Conservation (phyloP, 1,140 invertebrate genomes). For the Ceratina japonica region DNA sequence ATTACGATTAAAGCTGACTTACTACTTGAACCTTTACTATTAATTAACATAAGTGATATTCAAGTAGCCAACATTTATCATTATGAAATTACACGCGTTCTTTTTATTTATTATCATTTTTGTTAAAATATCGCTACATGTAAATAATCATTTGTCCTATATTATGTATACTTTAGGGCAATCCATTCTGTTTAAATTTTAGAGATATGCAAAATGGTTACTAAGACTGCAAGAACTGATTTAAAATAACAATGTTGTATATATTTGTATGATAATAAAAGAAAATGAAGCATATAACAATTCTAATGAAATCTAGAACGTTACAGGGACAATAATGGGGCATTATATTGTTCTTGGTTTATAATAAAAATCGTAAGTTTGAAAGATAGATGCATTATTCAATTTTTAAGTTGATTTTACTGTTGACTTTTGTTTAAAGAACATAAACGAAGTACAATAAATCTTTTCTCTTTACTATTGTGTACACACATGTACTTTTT, state of each 20-base stretch:
- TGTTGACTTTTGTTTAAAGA: background rate
- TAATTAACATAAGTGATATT: slow-evolving; percentile 21
- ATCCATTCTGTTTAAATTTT: slow-evolving; percentile 43
- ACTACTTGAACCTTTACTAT: slow-evolving; percentile 43
- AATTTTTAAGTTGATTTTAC: background rate
- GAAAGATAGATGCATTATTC: background rate
- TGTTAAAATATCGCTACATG: slow-evolving; percentile 40
- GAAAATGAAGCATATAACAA: slow-evolving; percentile 46
- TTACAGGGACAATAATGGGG: slow-evolving; percentile 46
- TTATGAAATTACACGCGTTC: slow-evolving; percentile 35
- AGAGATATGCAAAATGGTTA: slow-evolving; percentile 28
- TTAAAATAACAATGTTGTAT: slow-evolving; percentile 57
- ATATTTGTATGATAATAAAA: slow-evolving; percentile 67
- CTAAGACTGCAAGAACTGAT: slow-evolving; percentile 54
- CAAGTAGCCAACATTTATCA: slow-evolving; percentile 39
- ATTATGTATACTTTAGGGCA: slow-evolving; percentile 41
- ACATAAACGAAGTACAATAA: slow-evolving; percentile 3
- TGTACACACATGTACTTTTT: no score
- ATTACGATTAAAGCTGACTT: slow-evolving; percentile 35
- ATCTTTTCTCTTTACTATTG: background rate
- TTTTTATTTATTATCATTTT: slow-evolving; percentile 63
- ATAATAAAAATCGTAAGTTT: slow-evolving; percentile 15
- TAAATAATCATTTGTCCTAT: slow-evolving; percentile 53
- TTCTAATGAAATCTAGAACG: slow-evolving; percentile 46
- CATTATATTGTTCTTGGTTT: slow-evolving; percentile 54